Evolutionary conservation across 2,113 vertebrate species (phyloP).

Genomic region (Protobothrops flavoviridis): DNA sequence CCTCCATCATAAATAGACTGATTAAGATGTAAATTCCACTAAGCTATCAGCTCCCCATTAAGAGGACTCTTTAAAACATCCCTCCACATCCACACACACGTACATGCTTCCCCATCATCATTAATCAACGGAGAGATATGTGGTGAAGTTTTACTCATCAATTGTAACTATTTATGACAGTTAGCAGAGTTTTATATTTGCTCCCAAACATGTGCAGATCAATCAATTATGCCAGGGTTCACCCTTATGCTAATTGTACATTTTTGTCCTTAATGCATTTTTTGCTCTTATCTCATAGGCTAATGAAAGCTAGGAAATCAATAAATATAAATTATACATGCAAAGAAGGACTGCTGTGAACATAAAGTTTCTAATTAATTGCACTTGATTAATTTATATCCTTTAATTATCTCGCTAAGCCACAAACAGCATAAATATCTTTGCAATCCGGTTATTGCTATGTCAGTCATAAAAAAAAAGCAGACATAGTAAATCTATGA

Average conservation of each 20-base stretch:
- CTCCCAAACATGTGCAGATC: slow-evolving; percentile 92
- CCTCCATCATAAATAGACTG: slow-evolving; percentile 83
- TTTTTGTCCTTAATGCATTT: slow-evolving; percentile 99
- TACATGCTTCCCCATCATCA: slow-evolving; percentile 62
- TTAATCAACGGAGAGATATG: slow-evolving; percentile 93
- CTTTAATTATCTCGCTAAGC: slow-evolving; percentile 99
- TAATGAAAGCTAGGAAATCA: slow-evolving; percentile 99
- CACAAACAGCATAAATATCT: slow-evolving; percentile 99
- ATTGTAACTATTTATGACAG: slow-evolving; percentile 99
- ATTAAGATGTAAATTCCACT: slow-evolving; percentile 99
- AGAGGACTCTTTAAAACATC: slow-evolving; percentile 76
- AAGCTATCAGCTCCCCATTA: slow-evolving; percentile 97
- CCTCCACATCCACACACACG: not conserved
- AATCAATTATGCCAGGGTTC: slow-evolving; percentile 93
- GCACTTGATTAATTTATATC: slow-evolving; percentile 99
- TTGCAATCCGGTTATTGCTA: slow-evolving; percentile 99
- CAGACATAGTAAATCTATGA: slow-evolving; percentile 93
- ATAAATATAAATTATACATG: slow-evolving; percentile 99
- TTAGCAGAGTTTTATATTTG: slow-evolving; percentile 99
- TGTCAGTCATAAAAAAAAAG: slow-evolving; percentile 99
- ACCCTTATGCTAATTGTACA: slow-evolving; percentile 96
- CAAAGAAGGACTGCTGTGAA: slow-evolving; percentile 98
- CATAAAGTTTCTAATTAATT: slow-evolving; percentile 99
- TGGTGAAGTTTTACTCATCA: slow-evolving; percentile 93
- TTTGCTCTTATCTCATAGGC: slow-evolving; percentile 98